Evolutionary conservation across 35 echinoderm and acorn worm species (phyloP).

Genomic region (Lytechinus pictus): DNA sequence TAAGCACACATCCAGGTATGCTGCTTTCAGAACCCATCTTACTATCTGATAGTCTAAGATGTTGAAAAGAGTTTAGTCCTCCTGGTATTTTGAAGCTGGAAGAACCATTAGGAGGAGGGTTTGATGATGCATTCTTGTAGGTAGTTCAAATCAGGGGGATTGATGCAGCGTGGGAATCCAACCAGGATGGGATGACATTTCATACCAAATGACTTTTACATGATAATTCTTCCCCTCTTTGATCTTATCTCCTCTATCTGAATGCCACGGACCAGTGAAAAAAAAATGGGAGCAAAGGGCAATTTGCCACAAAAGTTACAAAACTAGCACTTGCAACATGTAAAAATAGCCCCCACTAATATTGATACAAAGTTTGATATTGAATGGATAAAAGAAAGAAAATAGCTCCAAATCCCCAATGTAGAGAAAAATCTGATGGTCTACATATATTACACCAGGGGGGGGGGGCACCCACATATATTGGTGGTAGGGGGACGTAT

Average conservation of each 20-base stretch:
- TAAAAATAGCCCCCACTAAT: no score
- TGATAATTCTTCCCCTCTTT: not conserved
- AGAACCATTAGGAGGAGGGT: not conserved
- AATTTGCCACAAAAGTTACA: no score
- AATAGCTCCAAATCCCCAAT: no score
- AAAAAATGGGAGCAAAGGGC: no score
- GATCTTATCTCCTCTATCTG: not conserved
- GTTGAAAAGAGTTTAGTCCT: not conserved
- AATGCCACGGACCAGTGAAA: not conserved
- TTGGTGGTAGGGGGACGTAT: no score
- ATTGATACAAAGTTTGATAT: no score
- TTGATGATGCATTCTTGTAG: conserved; percentile 4
- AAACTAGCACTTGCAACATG: no score
- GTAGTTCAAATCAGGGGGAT: conserved; percentile 2
- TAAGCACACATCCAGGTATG: not conserved
- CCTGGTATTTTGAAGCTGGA: not conserved
- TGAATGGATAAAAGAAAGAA: no score
- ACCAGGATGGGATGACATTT: not conserved
- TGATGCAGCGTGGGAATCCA: conserved; percentile 16
- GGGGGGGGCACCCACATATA: no score
- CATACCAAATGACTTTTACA: not conserved
- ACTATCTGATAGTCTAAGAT: not conserved
- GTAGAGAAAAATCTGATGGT: no score
- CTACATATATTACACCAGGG: no score
- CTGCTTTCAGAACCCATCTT: not conserved